Evolutionary conservation across 2,888 invertebrate species (phyloP), one percentile per base, ranked within the genome.

Genomic region (Pyrgus malvae): DNA sequence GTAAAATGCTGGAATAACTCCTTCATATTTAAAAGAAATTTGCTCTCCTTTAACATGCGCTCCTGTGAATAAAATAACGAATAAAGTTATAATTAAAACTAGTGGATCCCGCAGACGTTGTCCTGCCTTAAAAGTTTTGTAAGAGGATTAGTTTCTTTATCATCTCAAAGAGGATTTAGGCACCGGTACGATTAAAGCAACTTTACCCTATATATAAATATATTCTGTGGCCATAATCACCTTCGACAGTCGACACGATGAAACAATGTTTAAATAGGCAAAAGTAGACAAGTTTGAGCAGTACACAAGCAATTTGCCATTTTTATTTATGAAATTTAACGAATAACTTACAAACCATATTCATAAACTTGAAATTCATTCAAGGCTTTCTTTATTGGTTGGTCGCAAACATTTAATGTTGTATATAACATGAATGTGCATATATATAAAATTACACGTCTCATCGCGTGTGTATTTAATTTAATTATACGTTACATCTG

Each of bases 331-430:
- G 11, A 7, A 41, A 41, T 4, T 9, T 7, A 42, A 14, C 5
- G 9, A 19, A 5, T 5, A 9, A 2, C 19, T 17, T 41, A 57
- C 66, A 55, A 55, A 74, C 74, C 73, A 57, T 67, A 70, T 67
- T 70, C 70, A 48, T 56, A 61, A n/a, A 1, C 4, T 27, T 33
- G 23, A 17, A 25, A 57, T 21, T 49, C 40, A 5, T 27, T 37
- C 11, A 42, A 14, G 6, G 29, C 3, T 4, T 33, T 17, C 5
- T 41, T 21, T 11, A n/a, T 49, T n/a, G 44, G 14, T n/a, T n/a
- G n/a, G n/a, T 48, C 45, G 46, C 38, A 40, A 16, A 14, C 9
- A 27, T 23, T 6, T 2, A n/a, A n/a, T 7, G 29, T 5, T 1
- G 17, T 11, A 9, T 33, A 1, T 1, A 50, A 23, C 4, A 50